Conservation (phyloP, 2,797 vertebrate genomes). For the Fratercula arctica region DNA sequence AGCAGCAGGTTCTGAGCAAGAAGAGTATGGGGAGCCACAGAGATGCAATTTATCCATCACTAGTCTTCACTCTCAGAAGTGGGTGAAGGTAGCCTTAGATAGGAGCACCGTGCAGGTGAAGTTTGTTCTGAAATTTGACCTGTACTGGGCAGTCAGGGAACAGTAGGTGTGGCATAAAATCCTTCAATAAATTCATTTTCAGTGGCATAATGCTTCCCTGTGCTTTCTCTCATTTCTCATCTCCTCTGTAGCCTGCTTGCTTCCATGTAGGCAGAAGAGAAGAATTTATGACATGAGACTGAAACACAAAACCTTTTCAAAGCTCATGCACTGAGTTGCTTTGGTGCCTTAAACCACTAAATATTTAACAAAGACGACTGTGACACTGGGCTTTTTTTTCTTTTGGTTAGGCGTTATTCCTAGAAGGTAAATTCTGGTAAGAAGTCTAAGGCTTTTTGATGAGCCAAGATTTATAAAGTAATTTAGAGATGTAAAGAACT, state of each 20-base stretch:
- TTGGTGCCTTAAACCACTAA: neutral
- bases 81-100: neutral
- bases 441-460: neutral
- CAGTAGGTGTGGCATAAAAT: neutral
- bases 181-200: neutral
- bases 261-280: neutral
- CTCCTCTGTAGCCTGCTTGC: neutral
- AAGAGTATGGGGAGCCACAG: neutral
- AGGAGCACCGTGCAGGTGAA: neutral
- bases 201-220: neutral
- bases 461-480: neutral
- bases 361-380: neutral
- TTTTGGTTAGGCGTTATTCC: neutral
- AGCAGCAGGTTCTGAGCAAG: neutral
- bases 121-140: neutral
- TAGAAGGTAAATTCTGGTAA: neutral
- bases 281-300: neutral
- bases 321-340: neutral
- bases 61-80: neutral
- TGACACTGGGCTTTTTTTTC: neutral
- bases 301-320: neutral
- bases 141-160: neutral
- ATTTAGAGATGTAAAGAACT: slow-evolving; percentile 9
- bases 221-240: neutral
- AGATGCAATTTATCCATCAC: neutral